Conservation (phyloP, 2,113 vertebrate species). For the Mixornis gularis region DNA sequence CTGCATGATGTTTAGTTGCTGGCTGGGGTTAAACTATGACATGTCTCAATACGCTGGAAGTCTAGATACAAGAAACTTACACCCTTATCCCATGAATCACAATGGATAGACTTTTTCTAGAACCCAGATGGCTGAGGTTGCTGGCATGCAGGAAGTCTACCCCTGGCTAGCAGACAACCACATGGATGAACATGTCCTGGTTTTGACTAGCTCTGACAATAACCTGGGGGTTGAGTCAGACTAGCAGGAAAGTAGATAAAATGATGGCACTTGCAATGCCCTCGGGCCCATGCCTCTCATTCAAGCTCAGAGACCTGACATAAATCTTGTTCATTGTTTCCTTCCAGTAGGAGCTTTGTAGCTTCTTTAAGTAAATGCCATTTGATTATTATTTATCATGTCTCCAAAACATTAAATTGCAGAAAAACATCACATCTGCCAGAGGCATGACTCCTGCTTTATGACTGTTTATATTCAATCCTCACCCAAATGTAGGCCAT, state of each 20-base stretch:
- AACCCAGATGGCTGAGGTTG: neutral
- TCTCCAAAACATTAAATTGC: neutral
- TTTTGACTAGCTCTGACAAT: neutral
- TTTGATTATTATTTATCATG: neutral
- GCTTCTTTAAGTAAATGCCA: neutral
- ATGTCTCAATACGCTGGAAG: neutral
- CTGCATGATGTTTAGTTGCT: neutral
- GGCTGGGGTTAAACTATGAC: neutral
- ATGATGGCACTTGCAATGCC: neutral
- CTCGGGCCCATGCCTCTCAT: neutral
- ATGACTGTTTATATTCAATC: neutral
- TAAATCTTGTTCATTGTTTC: neutral
- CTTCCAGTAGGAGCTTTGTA: neutral
- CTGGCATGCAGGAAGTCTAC: neutral
- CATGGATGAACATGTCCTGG: neutral
- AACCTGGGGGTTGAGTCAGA: neutral
- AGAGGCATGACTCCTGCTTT: neutral
- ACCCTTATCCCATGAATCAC: neutral
- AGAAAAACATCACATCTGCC: neutral
- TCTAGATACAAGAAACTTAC: neutral
- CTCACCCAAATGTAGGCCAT: neutral
- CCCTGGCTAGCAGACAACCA: neutral
- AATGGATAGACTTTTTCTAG: neutral
- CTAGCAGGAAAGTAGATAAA: neutral
- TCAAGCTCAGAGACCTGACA: neutral